These are phyloP conservation scores for Steinernema scapterisci DNA, from an alignment of 2,888 invertebrate genomes.

Conservation along the genomic window DNA sequence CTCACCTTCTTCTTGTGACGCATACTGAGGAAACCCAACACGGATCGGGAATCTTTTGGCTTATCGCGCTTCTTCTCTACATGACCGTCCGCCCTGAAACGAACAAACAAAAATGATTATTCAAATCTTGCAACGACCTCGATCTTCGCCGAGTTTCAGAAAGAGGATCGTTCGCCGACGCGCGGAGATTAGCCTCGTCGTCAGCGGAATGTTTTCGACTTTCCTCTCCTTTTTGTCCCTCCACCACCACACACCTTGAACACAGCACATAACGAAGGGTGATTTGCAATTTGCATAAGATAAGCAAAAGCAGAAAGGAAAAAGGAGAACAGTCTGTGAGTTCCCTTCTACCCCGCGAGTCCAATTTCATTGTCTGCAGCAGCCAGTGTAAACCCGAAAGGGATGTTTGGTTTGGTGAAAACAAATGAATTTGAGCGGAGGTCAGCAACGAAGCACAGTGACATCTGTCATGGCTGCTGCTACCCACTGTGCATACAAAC, in stretches of 20 bases:
- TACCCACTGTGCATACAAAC: conserved; percentile 25
- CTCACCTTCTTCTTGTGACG: conserved; percentile 34
- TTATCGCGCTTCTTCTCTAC: conserved; percentile 20
- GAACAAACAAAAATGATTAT: neutral
- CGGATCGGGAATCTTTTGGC: neutral
- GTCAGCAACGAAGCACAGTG: conserved; percentile 5
- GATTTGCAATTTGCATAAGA: neutral
- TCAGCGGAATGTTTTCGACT: conserved; percentile 7
- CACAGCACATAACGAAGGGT: conserved; percentile 19
- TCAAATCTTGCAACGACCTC: conserved; percentile 19
- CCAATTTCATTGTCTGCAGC: no score
- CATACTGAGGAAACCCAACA: conserved; percentile 18
- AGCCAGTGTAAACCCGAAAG: neutral
- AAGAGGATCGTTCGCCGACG: conserved; percentile 23
- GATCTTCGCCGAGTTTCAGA: conserved; percentile 13
- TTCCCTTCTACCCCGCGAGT: neutral
- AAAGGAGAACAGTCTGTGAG: neutral
- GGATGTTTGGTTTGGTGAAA: neutral
- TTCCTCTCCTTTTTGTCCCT: conserved; percentile 17
- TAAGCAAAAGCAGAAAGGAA: neutral
- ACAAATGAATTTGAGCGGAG: conserved; percentile 7
- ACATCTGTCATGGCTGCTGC: conserved; percentile 24
- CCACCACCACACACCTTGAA: conserved; percentile 31
- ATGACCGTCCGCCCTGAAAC: conserved; percentile 25
- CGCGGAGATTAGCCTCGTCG: conserved; percentile 31